Evolutionary conservation across 2,113 vertebrate genomes (phyloP).

Genomic region (Sebastes schlegelii): DNA sequence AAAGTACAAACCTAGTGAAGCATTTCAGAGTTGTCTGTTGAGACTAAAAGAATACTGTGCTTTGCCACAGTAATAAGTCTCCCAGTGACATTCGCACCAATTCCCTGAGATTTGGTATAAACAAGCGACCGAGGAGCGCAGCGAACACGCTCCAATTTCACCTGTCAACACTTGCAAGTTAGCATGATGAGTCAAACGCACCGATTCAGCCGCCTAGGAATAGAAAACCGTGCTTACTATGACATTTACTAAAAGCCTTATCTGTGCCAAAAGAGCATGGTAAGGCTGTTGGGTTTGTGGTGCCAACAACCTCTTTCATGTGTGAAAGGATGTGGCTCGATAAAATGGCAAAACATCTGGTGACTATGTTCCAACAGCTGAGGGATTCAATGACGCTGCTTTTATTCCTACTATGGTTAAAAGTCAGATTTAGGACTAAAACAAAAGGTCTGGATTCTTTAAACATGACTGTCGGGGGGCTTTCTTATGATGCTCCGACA

Average conservation of each 20-base stretch:
- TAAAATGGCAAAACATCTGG: neutral
- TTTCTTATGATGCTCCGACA: neutral
- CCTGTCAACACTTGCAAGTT: slow-evolving; percentile 39
- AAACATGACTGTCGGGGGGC: neutral
- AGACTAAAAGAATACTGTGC: slow-evolving; percentile 9
- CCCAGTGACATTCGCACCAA: slow-evolving; percentile 30
- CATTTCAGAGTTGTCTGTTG: slow-evolving; percentile 18
- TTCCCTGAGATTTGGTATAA: slow-evolving; percentile 37
- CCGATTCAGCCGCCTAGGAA: slow-evolving; percentile 23
- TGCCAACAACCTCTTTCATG: neutral
- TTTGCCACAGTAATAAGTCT: slow-evolving; percentile 36
- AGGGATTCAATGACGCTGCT: neutral
- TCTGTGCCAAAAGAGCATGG: neutral
- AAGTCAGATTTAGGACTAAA: neutral
- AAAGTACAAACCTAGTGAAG: slow-evolving; percentile 6
- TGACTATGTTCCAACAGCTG: neutral
- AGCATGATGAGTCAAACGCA: slow-evolving; percentile 10
- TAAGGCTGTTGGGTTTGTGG: neutral
- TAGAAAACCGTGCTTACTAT: neutral
- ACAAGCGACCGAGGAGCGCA: slow-evolving; percentile 18
- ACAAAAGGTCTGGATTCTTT: neutral
- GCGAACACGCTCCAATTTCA: slow-evolving; percentile 16
- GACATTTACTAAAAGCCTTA: slow-evolving; percentile 24
- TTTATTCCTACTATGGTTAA: neutral
- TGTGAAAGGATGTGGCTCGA: neutral